Conservation (phyloP, 2,888 invertebrate species). For the Anagyrus pseudococci region DNA sequence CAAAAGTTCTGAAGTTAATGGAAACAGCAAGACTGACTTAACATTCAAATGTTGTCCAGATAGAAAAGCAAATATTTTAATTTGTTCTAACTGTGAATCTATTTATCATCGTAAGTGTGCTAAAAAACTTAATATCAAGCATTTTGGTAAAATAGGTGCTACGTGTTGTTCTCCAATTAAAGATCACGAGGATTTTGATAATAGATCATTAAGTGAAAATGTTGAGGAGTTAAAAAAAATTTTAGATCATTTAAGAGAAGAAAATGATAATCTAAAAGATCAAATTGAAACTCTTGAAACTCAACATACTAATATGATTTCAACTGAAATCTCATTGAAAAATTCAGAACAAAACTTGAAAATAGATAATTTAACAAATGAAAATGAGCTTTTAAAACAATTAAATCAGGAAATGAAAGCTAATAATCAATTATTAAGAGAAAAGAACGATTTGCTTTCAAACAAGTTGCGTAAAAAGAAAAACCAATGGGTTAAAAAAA, state of each 20-base stretch:
- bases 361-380: conserved; percentile 25
- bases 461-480: conserved; percentile 33
- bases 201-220: conserved; percentile 20
- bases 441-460: conserved; percentile 29
- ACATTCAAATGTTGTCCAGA: conserved; percentile 38
- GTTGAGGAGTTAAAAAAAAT: conserved; percentile 24
- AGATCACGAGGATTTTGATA: conserved; percentile 18
- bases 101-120: conserved; percentile 36
- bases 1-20: conserved; percentile 4
- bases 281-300: conserved; percentile 14
- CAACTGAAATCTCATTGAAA: conserved; percentile 12
- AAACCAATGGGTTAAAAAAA: conserved; percentile 31
- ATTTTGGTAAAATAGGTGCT: conserved; percentile 15
- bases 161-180: conserved; percentile 19
- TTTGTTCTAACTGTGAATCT: conserved; percentile 33
- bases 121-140: conserved; percentile 17
- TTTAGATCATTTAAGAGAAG: conserved; percentile 16
- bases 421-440: conserved; percentile 28
- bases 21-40: neutral
- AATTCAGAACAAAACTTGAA: conserved; percentile 27
- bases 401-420: conserved; percentile 16
- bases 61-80: conserved; percentile 35
- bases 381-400: conserved; percentile 31
- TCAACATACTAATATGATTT: conserved; percentile 19
- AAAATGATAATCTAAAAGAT: conserved; percentile 28